Evolutionary conservation across 2,888 invertebrate genomes (phyloP), one percentile per base, ranked within the genome.

Genomic region (Rutpela maculata): DNA sequence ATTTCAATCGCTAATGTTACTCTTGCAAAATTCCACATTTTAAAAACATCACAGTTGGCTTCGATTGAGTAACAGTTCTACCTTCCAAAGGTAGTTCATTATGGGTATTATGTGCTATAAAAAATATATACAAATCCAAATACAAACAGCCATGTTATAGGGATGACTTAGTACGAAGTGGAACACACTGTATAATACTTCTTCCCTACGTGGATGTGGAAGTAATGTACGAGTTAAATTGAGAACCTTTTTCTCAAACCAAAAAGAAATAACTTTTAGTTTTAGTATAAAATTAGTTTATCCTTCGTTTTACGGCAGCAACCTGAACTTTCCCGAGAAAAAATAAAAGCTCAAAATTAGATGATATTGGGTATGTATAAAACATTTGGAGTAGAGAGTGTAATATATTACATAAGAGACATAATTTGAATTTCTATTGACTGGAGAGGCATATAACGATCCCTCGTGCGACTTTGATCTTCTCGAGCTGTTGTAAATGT

Each of bases 381-480:
- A 63, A 66, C 50, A 50, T 66, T 19, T 19, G 66, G 10, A 50
- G 10, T n/a, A 15, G 66, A n/a, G 19, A 26, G 50, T 56, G 15
- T 73, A 73, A 73, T 66, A 74, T 67, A 74, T 74, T 66, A 66
- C 57, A 56, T 74, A 67, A 57, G 66, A 65, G 18, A 74, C 38
- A 73, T 74, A 74, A 74, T 74, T 65, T 66, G 74, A 74, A 74
- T 74, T 74, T 67, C 74, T 74, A 74, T 74, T 65, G 74, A 57
- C 74, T 74, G 66, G 50, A 50, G 73, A 71, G 63, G 55, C 73
- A 56, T 55, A 35, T 66, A 65, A 57, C 66, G 66, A 57, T 56
- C 66, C 66, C 74, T 65, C 74, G 66, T 72, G 57, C 60, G 55
- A 35, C 74, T 74, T 74, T 74, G 74, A 74, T 74, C 74, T 74